Conservation (phyloP, 1,140 invertebrate species). For the Micrasema minimum region DNA sequence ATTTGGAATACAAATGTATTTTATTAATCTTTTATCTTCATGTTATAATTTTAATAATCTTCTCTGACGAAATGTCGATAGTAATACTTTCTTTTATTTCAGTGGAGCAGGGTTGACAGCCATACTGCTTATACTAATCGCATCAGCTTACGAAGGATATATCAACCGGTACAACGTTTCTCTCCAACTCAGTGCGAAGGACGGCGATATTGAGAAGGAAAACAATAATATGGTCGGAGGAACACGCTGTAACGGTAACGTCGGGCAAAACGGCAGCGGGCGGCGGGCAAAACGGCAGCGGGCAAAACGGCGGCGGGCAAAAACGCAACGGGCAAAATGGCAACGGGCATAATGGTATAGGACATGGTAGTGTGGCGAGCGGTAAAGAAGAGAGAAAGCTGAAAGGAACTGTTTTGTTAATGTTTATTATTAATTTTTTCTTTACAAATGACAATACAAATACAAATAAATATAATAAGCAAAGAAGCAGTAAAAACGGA, state of each 20-base stretch:
- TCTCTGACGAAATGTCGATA: not conserved
- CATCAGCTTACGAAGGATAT: constrained; percentile 68
- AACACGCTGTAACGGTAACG: constrained; percentile 46
- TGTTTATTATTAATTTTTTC: too few species aligned
- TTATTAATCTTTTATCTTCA: too few species aligned
- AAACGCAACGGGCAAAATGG: constrained; percentile 53
- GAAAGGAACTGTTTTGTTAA: too few species aligned
- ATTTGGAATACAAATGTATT: too few species aligned
- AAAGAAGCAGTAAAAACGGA: too few species aligned
- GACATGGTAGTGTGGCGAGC: not conserved
- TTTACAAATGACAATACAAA: too few species aligned
- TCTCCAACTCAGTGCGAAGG: constrained; percentile 46
- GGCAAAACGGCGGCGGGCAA: constrained; percentile 41
- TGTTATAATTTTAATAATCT: not conserved
- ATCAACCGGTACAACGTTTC: constrained; percentile 58
- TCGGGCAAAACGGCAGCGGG: too few species aligned
- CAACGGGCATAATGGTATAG: constrained; percentile 13
- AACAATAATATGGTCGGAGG: constrained; percentile 64
- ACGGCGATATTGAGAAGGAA: constrained; percentile 58
- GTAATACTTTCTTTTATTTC: constrained; percentile 52
- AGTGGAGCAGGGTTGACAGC: constrained; percentile 64
- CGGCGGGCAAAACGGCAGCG: constrained; percentile 40
- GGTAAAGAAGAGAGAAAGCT: not conserved
- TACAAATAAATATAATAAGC: too few species aligned
- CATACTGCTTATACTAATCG: constrained; percentile 68